phyloP scores from a whole-genome alignment of 2,888 invertebrate genomes.

The Gymnosoma rotundatum region DNA sequence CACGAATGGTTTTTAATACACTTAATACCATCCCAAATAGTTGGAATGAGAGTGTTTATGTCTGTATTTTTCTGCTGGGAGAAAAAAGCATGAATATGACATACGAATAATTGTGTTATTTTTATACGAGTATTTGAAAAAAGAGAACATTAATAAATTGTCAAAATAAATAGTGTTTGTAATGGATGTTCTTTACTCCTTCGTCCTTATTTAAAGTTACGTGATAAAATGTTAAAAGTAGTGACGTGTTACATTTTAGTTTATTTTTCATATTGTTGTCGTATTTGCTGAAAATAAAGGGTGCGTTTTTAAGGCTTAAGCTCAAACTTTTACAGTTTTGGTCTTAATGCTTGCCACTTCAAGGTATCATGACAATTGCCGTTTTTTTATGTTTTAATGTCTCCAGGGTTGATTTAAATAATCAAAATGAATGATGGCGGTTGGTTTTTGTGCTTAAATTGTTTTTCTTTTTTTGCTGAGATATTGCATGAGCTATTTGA shows the following conservation, averaged over 20 bases:
- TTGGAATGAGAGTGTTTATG: constrained; percentile 1
- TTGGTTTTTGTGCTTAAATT: constrained; percentile 20
- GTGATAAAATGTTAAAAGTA: constrained; percentile 65
- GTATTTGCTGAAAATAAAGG: constrained; percentile 27
- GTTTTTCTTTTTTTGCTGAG: neutral
- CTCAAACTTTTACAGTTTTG: constrained; percentile 15
- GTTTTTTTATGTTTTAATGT: constrained; percentile 28
- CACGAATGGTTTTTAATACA: constrained; percentile 32
- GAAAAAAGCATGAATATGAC: too few relatives aligned
- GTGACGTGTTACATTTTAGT: constrained; percentile 58
- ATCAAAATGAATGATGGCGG: constrained; percentile 52
- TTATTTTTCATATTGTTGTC: constrained; percentile 17
- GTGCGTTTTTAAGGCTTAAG: constrained; percentile 55
- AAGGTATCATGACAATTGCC: constrained; percentile 19
- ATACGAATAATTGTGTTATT: neutral
- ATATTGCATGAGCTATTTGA: constrained; percentile 10
- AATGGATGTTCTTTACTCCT: constrained; percentile 42
- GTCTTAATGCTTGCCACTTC: neutral
- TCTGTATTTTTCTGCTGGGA: neutral
- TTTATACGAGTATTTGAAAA: neutral
- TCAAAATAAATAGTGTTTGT: constrained; percentile 45
- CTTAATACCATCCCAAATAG: constrained; percentile 29
- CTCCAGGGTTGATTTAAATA: constrained; percentile 64
- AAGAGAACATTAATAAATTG: neutral
- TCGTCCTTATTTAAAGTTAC: constrained; percentile 56